phyloP scores from a whole-genome alignment of 1,140 invertebrate genomes.

The Drosophila orena region DNA sequence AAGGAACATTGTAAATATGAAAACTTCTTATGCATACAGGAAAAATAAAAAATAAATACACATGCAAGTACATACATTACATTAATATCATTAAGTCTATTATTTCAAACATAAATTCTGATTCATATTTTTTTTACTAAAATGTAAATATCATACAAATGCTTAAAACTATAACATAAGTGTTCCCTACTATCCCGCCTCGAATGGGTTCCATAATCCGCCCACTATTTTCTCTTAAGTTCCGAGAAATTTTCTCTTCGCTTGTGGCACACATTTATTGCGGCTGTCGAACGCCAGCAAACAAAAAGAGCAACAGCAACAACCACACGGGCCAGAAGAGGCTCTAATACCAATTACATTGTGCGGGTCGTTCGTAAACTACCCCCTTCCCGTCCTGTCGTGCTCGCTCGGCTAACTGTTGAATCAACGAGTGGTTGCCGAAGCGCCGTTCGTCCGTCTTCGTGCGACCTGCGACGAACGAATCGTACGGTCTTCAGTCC shows the following conservation, averaged over 20 bases:
- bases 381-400: not conserved
- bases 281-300: conserved; percentile 18
- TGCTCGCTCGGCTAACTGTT: conserved; percentile 63
- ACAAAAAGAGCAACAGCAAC: conserved; percentile 66
- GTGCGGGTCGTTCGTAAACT: conserved; percentile 54
- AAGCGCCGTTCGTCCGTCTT: conserved; percentile 30
- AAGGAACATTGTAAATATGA: too few species aligned
- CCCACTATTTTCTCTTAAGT: conserved; percentile 37
- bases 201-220: not conserved
- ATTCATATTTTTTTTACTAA: not conserved
- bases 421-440: conserved; percentile 84
- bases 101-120: not conserved
- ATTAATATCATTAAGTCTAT: too few species aligned
- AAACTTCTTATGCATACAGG: too few species aligned
- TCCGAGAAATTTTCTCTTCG: conserved; percentile 63
- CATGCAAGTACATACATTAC: too few species aligned
- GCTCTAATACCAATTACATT: conserved; percentile 78
- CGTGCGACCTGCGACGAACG: conserved; percentile 16
- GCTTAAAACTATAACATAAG: not conserved
- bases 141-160: not conserved
- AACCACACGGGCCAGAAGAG: conserved; percentile 36
- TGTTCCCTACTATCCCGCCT: too few species aligned
- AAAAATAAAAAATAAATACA: not conserved
- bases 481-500: conserved; percentile 53
- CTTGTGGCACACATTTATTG: conserved; percentile 50